A percentile compares a stretch with the other conserved stretches of the same genome.
These are phyloP conservation scores for Protosalanx chinensis DNA, from an alignment of 2,797 vertebrate genomes.

Conservation along the genomic window DNA sequence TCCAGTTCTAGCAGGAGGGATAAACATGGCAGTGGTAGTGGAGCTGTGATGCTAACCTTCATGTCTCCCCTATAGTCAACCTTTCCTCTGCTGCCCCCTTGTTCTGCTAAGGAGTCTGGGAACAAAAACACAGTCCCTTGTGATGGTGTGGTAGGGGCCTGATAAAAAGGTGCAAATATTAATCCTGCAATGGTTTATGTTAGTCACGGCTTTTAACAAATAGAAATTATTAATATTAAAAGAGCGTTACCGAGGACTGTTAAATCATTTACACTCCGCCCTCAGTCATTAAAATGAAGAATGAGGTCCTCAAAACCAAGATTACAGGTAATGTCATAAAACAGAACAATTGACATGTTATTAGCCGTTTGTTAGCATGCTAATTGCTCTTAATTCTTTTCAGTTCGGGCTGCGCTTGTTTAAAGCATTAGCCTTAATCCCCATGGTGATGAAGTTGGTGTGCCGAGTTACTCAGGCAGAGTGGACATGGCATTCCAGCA, in stretches of 20 bases:
- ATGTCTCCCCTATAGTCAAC: constrained; percentile 43
- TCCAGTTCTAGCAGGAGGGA: constrained; percentile 26
- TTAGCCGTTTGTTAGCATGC: constrained; percentile 70
- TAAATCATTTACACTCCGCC: constrained; percentile 44
- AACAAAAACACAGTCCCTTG: constrained; percentile 50
- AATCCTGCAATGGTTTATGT: constrained; percentile 42
- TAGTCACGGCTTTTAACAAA: constrained; percentile 50
- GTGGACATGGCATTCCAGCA: constrained; percentile 64
- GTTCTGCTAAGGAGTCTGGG: constrained; percentile 42
- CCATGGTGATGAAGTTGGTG: constrained; percentile 69
- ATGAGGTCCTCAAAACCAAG: constrained; percentile 57
- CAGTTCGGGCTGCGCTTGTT: constrained; percentile 71
- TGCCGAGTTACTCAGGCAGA: constrained; percentile 57
- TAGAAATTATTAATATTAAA: constrained; percentile 54
- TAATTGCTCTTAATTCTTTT: constrained; percentile 79
- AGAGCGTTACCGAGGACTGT: constrained; percentile 31
- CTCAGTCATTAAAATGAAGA: constrained; percentile 46
- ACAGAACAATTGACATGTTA: constrained; percentile 66
- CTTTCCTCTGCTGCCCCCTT: constrained; percentile 42
- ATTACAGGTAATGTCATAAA: constrained; percentile 66
- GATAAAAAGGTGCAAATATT: constrained; percentile 47
- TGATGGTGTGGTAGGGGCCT: constrained; percentile 40
- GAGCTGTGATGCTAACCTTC: constrained; percentile 38
- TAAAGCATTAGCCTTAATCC: constrained; percentile 76
- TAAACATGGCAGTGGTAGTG: constrained; percentile 30